phyloP scores from a whole-genome alignment of 2,113 vertebrate genomes.

The Orcinus orca region DNA sequence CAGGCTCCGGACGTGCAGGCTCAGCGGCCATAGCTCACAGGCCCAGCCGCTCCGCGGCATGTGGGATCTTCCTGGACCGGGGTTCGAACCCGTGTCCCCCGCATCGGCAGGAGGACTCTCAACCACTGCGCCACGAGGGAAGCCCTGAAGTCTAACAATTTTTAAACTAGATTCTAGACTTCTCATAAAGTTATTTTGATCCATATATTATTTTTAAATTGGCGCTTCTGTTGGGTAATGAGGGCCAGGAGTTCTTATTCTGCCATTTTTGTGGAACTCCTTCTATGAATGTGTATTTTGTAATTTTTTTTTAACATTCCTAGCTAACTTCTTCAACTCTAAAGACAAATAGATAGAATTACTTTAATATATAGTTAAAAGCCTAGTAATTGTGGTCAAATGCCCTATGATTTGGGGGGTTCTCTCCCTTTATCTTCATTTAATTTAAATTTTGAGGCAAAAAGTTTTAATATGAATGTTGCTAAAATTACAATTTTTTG shows the following conservation, averaged over 20 bases:
- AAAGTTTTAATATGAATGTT: conserved; percentile 64
- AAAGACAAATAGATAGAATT: neutral
- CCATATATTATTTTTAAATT: neutral
- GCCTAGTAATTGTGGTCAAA: neutral
- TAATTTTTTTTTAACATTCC: neutral
- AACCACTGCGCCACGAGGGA: no score
- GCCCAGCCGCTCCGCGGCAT: no score
- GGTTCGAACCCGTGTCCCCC: no score
- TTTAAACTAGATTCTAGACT: neutral
- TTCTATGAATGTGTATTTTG: neutral
- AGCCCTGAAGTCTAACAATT: neutral
- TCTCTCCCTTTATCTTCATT: neutral
- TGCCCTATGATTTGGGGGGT: neutral
- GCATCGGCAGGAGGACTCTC: no score
- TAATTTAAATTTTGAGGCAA: conserved; percentile 65
- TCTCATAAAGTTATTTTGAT: neutral
- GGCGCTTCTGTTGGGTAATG: neutral
- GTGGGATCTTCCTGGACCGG: no score
- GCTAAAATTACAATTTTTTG: conserved; percentile 50
- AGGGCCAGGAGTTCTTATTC: neutral
- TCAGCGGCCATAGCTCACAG: no score
- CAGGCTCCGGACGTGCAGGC: no score
- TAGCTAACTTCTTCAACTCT: neutral
- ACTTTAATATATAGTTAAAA: neutral
- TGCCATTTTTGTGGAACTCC: neutral